phyloP scores from a whole-genome alignment of 2,797 vertebrate species.

The Brachyalestes nurse region DNA sequence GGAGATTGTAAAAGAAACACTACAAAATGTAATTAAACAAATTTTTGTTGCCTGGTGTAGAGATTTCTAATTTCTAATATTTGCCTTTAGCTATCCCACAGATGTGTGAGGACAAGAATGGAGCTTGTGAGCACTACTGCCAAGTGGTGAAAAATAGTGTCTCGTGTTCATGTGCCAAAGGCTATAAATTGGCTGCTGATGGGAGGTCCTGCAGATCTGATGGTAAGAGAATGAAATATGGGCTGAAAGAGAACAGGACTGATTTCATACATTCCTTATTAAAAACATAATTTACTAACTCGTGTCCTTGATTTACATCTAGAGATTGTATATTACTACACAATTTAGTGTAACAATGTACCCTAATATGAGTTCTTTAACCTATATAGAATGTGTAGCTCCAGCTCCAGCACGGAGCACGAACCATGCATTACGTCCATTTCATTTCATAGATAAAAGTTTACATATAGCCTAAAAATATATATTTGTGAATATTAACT shows the following conservation, averaged over 20 bases:
- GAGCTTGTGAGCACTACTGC: slow-evolving; percentile 91
- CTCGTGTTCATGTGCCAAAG: slow-evolving; percentile 82
- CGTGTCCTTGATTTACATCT: no score
- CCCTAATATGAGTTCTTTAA: neutral
- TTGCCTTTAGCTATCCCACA: slow-evolving; percentile 75
- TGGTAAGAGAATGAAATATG: slow-evolving; percentile 70
- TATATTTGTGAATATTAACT: no score
- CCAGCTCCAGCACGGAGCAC: neutral
- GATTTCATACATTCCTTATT: neutral
- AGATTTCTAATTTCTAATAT: neutral
- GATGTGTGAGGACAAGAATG: slow-evolving; percentile 87
- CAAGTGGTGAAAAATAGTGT: slow-evolving; percentile 60
- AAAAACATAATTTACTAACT: neutral
- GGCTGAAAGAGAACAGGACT: neutral
- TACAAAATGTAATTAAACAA: no score
- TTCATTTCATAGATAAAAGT: no score
- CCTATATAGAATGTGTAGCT: no score
- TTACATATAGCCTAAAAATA: no score
- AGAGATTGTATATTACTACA: no score
- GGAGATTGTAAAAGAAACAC: no score
- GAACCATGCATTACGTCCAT: neutral
- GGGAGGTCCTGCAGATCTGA: slow-evolving; percentile 81
- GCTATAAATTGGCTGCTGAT: slow-evolving; percentile 79
- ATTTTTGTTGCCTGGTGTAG: no score
- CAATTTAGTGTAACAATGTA: no score